phyloP scores from a whole-genome alignment of 2,888 invertebrate genomes.

The Diarsia dahlii region DNA sequence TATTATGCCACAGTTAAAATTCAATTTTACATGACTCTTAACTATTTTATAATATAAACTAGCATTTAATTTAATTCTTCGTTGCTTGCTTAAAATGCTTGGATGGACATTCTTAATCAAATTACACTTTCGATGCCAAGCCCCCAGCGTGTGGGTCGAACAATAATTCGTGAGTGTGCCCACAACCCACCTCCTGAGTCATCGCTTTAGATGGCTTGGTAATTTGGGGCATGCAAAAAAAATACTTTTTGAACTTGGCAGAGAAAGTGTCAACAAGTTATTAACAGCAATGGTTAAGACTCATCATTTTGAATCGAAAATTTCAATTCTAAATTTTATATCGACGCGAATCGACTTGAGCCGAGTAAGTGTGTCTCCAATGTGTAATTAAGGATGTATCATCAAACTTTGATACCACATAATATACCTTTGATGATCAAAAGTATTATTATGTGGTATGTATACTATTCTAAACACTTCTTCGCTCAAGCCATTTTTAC shows the following conservation, averaged over 20 bases:
- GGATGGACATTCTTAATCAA: constrained; percentile 51
- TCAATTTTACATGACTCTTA: constrained; percentile 57
- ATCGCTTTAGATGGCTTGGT: too few relatives aligned
- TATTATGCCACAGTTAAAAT: constrained; percentile 60
- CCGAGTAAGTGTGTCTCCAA: neutral
- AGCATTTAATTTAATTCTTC: constrained; percentile 50
- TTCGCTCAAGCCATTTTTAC: neutral
- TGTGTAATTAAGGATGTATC: too few relatives aligned
- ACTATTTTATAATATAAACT: constrained; percentile 42
- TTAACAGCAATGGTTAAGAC: neutral
- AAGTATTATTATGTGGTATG: too few relatives aligned
- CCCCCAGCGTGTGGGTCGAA: too few relatives aligned
- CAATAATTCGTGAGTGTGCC: too few relatives aligned
- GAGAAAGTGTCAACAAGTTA: neutral
- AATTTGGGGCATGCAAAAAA: too few relatives aligned
- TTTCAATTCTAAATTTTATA: neutral
- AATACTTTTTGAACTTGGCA: too few relatives aligned
- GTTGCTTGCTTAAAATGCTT: constrained; percentile 61
- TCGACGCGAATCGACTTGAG: neutral
- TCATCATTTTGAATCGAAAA: neutral
- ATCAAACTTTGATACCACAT: too few relatives aligned
- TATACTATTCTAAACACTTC: neutral
- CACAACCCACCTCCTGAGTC: too few relatives aligned
- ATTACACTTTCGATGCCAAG: neutral
- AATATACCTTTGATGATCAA: too few relatives aligned